phyloP scores from a whole-genome alignment of 1,140 invertebrate species.

The Neodiprion fabricii region DNA sequence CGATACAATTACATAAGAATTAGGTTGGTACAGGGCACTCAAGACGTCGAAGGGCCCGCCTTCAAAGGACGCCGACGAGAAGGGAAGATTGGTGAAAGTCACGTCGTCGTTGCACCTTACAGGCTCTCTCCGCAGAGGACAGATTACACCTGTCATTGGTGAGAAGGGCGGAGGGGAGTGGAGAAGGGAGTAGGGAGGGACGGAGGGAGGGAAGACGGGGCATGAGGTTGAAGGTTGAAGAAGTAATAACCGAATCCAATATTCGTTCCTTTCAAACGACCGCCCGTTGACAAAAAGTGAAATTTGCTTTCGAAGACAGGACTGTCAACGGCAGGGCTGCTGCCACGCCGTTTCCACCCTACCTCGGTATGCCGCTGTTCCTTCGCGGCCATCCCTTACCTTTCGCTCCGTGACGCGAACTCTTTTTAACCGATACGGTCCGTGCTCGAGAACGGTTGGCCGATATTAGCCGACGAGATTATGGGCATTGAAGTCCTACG shows the following conservation, averaged over 20 bases:
- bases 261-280: slow-evolving; percentile 55
- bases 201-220: not conserved
- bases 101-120: too few relatives aligned
- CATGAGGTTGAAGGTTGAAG: slow-evolving; percentile 44
- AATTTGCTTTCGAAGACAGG: slow-evolving; percentile 50
- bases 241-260: slow-evolving; percentile 60
- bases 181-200: not conserved
- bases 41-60: too few relatives aligned
- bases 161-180: not conserved
- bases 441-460: not conserved
- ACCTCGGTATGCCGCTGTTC: slow-evolving; percentile 11
- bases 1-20: too few relatives aligned
- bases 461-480: not conserved
- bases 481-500: too few relatives aligned
- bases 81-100: too few relatives aligned
- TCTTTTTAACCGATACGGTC: not conserved
- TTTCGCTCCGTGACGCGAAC: not conserved
- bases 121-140: not conserved
- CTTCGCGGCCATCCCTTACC: not conserved
- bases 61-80: too few relatives aligned
- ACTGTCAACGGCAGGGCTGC: slow-evolving; percentile 49
- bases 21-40: too few relatives aligned
- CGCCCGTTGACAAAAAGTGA: slow-evolving; percentile 52
- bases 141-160: slow-evolving; percentile 1
- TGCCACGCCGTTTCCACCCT: slow-evolving; percentile 33